Percentiles rank a stretch among this genome's conserved stretches.
phyloP scores from a whole-genome alignment of 2,113 vertebrate genomes.

The Bostrychus sinensis region DNA sequence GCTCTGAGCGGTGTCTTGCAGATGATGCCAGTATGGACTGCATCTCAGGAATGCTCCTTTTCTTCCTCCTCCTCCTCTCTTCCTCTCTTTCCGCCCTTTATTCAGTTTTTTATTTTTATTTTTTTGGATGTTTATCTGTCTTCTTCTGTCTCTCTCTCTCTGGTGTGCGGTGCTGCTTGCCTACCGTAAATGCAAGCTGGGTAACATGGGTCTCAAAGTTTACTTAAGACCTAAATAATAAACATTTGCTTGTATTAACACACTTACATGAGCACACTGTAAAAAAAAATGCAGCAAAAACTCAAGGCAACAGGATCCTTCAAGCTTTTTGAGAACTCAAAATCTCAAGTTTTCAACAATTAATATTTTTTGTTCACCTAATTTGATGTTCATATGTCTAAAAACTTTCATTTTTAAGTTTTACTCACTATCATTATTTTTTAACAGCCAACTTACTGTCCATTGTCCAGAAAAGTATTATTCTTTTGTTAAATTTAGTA shows the following conservation, averaged over 20 bases:
- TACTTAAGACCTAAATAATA: neutral
- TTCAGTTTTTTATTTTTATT: constrained; percentile 45
- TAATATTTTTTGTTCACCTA: too few species aligned
- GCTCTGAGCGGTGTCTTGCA: constrained; percentile 76
- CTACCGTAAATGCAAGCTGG: constrained; percentile 68
- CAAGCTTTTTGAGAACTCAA: too few species aligned
- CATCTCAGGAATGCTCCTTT: constrained; percentile 78
- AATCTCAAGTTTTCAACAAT: too few species aligned
- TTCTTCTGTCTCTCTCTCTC: constrained; percentile 62
- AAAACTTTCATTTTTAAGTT: too few species aligned
- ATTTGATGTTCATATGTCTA: too few species aligned
- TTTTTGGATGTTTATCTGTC: constrained; percentile 70
- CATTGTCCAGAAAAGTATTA: too few species aligned
- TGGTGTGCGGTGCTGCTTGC: constrained; percentile 69
- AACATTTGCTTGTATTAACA: neutral
- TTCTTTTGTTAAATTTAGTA: too few species aligned
- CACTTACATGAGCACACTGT: neutral
- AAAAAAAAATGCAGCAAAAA: neutral
- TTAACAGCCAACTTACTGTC: too few species aligned
- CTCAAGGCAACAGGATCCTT: too few species aligned
- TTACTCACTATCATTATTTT: too few species aligned
- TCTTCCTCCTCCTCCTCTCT: constrained; percentile 44
- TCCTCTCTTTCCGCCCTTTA: constrained; percentile 44
- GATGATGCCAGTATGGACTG: constrained; percentile 74
- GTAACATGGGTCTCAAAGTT: constrained; percentile 62